Evolutionary conservation across 2,797 vertebrate species (phyloP).

Genomic region (Sarcoramphus papa): DNA sequence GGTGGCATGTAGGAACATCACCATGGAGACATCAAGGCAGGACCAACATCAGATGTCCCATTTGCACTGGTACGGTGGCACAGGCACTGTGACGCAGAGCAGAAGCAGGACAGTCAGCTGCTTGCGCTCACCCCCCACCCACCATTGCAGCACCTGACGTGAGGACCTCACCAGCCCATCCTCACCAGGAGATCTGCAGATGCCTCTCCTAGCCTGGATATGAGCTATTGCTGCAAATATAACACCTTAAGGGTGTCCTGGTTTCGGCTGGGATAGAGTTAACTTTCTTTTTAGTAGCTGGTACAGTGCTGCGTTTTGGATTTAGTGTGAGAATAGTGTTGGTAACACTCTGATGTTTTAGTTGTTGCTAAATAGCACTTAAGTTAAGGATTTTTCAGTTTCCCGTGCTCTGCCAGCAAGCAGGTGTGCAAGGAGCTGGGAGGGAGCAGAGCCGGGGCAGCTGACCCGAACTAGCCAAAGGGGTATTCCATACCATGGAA

Average conservation of each 20-base stretch:
- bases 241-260: background rate
- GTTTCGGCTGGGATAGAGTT: too few species aligned
- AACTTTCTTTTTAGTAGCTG: too few species aligned
- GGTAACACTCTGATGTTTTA: too few species aligned
- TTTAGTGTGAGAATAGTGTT: too few species aligned
- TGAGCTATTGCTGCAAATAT: background rate
- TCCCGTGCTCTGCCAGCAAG: too few species aligned
- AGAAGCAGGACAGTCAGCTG: background rate
- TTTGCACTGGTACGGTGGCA: background rate
- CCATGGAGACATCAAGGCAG: background rate
- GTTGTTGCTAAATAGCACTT: too few species aligned
- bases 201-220: background rate
- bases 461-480: too few species aligned
- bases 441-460: too few species aligned
- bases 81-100: background rate
- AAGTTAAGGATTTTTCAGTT: too few species aligned
- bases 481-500: too few species aligned
- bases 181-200: background rate
- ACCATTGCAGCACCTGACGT: background rate
- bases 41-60: accelerated
- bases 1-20: background rate
- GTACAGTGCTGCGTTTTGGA: too few species aligned
- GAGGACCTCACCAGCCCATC: background rate
- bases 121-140: background rate
- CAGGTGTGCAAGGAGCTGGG: too few species aligned